phyloP scores from a whole-genome alignment of 2,113 vertebrate species.

The Ctenomys sociabilis region DNA sequence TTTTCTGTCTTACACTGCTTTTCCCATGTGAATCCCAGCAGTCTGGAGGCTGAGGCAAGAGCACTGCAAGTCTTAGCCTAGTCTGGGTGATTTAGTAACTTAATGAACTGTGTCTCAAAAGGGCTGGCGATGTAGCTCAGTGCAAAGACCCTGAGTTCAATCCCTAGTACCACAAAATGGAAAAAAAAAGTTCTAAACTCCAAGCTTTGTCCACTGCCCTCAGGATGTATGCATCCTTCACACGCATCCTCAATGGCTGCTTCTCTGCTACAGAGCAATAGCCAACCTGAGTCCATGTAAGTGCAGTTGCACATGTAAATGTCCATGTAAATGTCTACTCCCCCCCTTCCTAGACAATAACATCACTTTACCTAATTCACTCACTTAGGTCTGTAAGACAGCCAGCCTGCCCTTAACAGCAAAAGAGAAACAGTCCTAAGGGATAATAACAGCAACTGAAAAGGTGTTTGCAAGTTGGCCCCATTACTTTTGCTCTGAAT shows the following conservation, averaged over 20 bases:
- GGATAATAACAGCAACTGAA: background rate
- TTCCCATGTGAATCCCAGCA: background rate
- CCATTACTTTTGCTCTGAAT: constrained; percentile 2
- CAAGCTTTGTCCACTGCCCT: background rate
- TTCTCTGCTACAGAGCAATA: background rate
- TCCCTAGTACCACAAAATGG: background rate
- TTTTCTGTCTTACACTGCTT: background rate
- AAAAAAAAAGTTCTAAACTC: background rate
- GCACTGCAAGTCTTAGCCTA: background rate
- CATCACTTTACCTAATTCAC: background rate
- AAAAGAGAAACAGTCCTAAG: background rate
- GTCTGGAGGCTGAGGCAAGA: background rate
- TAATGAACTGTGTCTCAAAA: background rate
- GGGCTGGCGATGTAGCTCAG: background rate
- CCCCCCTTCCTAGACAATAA: background rate
- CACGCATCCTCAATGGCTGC: background rate
- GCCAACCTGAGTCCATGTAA: background rate
- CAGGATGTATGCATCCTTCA: background rate
- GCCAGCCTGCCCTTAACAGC: background rate
- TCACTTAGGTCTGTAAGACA: background rate
- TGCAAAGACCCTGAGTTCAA: background rate
- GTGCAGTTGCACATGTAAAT: background rate
- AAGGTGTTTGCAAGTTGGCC: background rate
- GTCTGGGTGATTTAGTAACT: background rate
- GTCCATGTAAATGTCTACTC: no score